Evolutionary conservation across 2,797 vertebrate genomes (phyloP), one percentile per base, ranked within the genome.

Genomic region (Nothura maculosa): DNA sequence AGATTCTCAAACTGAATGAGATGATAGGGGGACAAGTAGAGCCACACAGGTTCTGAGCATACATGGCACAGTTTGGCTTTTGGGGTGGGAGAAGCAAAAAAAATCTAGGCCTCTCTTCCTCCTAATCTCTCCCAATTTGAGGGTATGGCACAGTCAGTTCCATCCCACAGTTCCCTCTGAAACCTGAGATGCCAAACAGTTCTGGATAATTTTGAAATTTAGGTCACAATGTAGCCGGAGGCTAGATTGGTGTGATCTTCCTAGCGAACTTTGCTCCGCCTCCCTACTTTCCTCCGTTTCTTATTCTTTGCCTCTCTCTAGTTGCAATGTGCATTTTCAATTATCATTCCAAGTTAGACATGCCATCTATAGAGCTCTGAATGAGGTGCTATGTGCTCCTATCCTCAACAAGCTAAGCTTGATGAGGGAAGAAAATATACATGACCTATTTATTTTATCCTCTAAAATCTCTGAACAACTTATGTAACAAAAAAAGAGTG

Each of bases 21-120:
- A 18, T 4, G 14, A 18, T 4, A 13, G 24, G 6, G 6, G 30
- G 8, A n/a, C 0, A 1, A 12, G 10, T 1, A 57, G 19, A 77
- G 24, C 7, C 54, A 48, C 2, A 5, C 13, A 27, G 34, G 3
- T 86, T 4, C 10, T 34, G n/a, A 34, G 15, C 20, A 58, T 64
- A n/a, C 40, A 8, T 0, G 4, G 4, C 8, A 24, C 4, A 3
- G 18, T 3, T 13, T 19, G 18, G 15, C 54, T 55, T 73, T 81
- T 73, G 42, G 28, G 20, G 4, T 62, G 38, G 67, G 13, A 87
- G 38, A 73, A 12, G 5, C 45, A 55, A 52, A 28, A 24, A 24
- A 14, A 17, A 5, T 4, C 38, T 88, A 54, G 8, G 28, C n/a
- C 6, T 4, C 9, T 58, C 70, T 54, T 58, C 19, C 34, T 89